A percentile compares a stretch with the other conserved stretches of the same genome.
These are phyloP conservation scores for Channa argus DNA, from an alignment of 2,113 vertebrate genomes.

Conservation along the genomic window DNA sequence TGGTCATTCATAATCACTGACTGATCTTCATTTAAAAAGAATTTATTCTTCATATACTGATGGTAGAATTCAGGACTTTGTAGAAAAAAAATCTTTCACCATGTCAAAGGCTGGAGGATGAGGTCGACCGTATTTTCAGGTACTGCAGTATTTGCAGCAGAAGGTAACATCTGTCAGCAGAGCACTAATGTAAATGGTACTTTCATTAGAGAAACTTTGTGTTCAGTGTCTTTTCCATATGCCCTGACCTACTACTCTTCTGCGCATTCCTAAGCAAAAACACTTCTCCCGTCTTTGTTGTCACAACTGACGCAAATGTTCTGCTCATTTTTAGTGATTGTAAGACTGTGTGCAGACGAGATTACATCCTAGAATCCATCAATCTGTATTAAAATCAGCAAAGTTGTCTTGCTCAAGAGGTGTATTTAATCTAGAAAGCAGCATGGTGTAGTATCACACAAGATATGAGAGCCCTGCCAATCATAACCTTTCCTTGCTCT, in stretches of 20 bases:
- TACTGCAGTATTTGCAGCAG: slow-evolving; percentile 9
- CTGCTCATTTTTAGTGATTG: neutral
- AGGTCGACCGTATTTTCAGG: slow-evolving; percentile 33
- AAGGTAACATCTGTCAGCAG: neutral
- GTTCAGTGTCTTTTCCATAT: neutral
- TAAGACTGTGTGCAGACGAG: too few species aligned
- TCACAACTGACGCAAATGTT: neutral
- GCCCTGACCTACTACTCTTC: neutral
- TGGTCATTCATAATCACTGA: too few species aligned
- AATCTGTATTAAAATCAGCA: neutral
- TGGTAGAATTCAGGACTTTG: neutral
- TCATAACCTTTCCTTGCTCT: neutral
- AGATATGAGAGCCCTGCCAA: neutral
- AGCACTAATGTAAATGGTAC: slow-evolving; percentile 30
- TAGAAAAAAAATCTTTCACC: neutral
- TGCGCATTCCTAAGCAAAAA: neutral
- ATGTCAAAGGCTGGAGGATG: slow-evolving; percentile 32
- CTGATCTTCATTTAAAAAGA: neutral
- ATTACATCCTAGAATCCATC: neutral
- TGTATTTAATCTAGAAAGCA: neutral
- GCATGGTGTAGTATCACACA: neutral
- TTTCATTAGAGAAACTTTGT: slow-evolving; percentile 12
- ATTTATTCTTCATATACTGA: neutral
- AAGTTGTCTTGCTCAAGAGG: neutral
- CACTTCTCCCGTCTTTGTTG: neutral